These are phyloP conservation scores for Drosophila aldrichi DNA, from an alignment of 2,888 invertebrate genomes.

Conservation along the genomic window DNA sequence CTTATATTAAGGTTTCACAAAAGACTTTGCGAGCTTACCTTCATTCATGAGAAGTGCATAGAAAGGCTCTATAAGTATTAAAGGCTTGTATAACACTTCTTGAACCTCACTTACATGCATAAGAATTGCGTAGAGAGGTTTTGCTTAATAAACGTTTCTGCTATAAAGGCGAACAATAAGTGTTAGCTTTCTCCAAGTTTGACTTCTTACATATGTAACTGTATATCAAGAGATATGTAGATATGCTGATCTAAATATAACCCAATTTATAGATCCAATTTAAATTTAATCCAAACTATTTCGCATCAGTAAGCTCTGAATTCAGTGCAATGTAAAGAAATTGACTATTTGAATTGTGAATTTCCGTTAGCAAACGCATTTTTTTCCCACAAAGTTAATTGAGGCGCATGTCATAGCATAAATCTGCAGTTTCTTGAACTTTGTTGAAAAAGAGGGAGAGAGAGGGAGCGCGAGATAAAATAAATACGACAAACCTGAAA, in stretches of 20 bases:
- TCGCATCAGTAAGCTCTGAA: background rate
- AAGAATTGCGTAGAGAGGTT: conserved; percentile 6
- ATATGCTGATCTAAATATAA: background rate
- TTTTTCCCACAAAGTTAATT: conserved; percentile 60
- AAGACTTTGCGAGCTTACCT: too few relatives aligned
- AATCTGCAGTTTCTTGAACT: conserved; percentile 60
- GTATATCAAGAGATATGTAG: background rate
- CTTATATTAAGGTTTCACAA: too few relatives aligned
- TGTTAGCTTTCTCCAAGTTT: background rate
- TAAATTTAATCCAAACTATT: background rate
- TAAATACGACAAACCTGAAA: background rate
- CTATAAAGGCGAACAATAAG: background rate
- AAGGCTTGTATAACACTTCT: background rate
- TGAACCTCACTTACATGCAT: background rate
- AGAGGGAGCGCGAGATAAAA: background rate
- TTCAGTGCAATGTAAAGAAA: background rate
- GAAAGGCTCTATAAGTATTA: background rate
- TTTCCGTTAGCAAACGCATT: conserved; percentile 22
- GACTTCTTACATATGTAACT: background rate
- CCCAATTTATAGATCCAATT: background rate
- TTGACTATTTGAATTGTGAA: conserved; percentile 13
- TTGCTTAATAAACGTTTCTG: background rate
- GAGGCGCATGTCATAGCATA: conserved; percentile 36
- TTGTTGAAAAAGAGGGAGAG: background rate
- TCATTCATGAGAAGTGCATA: background rate